These are phyloP conservation scores for Ypsolopha scabrella DNA, from an alignment of 2,888 invertebrate species.

Conservation along the genomic window DNA sequence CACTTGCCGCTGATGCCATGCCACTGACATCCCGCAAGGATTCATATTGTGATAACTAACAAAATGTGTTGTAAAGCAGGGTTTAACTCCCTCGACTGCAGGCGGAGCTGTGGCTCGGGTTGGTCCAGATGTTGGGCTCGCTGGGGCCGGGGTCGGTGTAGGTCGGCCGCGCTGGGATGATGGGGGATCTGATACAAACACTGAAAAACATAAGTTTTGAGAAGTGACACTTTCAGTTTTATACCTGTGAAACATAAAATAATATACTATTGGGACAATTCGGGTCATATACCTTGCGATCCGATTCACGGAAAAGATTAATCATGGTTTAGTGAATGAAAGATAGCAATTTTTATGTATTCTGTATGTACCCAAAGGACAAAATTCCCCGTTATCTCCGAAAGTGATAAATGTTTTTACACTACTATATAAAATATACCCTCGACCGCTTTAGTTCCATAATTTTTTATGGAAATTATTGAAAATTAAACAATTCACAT, in stretches of 20 bases:
- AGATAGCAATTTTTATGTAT: too few species aligned
- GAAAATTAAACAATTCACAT: too few species aligned
- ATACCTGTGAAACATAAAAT: background rate
- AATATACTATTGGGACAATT: background rate
- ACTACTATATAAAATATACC: too few species aligned
- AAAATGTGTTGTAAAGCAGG: conserved; percentile 3
- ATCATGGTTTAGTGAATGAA: too few species aligned
- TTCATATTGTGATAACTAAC: too few species aligned
- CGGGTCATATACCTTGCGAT: background rate
- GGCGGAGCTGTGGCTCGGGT: conserved; percentile 63
- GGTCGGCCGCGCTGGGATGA: conserved; percentile 82
- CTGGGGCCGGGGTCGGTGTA: conserved; percentile 70
- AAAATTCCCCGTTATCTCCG: too few species aligned
- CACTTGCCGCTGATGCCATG: too few species aligned
- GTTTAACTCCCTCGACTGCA: conserved; percentile 31
- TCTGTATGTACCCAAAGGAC: too few species aligned
- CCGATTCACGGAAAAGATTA: background rate
- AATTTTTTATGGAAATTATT: too few species aligned
- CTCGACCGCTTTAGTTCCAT: too few species aligned
- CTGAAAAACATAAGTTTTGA: conserved; percentile 43
- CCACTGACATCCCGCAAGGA: too few species aligned
- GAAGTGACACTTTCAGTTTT: background rate
- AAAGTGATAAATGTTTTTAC: too few species aligned
- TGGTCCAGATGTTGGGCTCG: conserved; percentile 76
- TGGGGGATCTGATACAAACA: conserved; percentile 85